Base-by-base conservation (phyloP, 1,140 invertebrate species). In the Paracyclopina nana region DNA sequence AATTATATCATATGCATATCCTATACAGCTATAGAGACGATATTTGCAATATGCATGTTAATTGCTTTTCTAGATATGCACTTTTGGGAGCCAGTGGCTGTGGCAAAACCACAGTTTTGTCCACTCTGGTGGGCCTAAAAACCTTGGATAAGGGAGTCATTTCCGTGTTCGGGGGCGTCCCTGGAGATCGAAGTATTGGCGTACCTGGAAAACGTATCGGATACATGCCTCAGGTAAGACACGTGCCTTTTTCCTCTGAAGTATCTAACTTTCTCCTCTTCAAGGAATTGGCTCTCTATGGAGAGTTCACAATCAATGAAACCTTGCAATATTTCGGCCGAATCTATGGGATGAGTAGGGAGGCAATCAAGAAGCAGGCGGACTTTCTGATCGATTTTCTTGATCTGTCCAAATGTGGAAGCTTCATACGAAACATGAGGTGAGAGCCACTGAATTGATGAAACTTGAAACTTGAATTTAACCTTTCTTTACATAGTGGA, bases 261-360 rank as follows among this genome's bases (percentile, higher is more conserved):
- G 9, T 31, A 14, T 9, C 14, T 9, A n/a, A n/a, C n/a, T n/a
- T n/a, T n/a, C n/a, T n/a, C 24, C 8, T 42, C 8, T 48, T 25
- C 25, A 77, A 91, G 65, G 90, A 95, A 66, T 83, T 91, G 22
- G 88, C 88, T 0, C 68, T 96, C 0, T 95, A 90, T 63, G 82
- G 82, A 0, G 86, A 94, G 64, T 91, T 96, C 64, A 83, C 85
- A 0, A 94, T 94, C 54, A 74, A 77, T 53, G 91, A 96, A 62
- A 95, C 87, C 0, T 79, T 95, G 74, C 77, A 82, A 69, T 95
- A 92, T 62, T 95, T 95, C 64, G 90, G 90, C n/a, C 82, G 84
- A 73, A 80, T 95, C 56, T 86, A 90, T 61, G 81, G 83, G 48
- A 90, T 95, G 84, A 69, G 73, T 57, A 78, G 77, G 3, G 63